phyloP scores from a whole-genome alignment of 2,888 invertebrate species.

The Bombylius discolor region DNA sequence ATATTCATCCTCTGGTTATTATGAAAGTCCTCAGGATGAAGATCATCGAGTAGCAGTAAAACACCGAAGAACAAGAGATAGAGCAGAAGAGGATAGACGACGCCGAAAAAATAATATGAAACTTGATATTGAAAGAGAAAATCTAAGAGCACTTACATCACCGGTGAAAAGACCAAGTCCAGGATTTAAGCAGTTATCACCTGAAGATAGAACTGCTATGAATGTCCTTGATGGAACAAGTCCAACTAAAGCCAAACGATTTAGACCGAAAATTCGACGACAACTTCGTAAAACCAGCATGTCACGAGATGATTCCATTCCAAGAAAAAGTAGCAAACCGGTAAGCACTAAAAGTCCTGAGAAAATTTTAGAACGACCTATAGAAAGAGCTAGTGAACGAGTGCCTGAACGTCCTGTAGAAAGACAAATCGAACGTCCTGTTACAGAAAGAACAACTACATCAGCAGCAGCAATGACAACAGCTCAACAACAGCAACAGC shows the following conservation, averaged over 20 bases:
- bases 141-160: constrained; percentile 41
- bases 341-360: constrained; percentile 13
- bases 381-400: background rate
- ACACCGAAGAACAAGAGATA: constrained; percentile 31
- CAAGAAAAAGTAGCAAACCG: constrained; percentile 8
- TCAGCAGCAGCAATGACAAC: background rate
- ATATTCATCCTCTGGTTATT: constrained; percentile 62
- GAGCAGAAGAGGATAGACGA: constrained; percentile 58
- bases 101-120: constrained; percentile 63
- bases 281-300: constrained; percentile 25
- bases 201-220: constrained; percentile 23
- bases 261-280: constrained; percentile 35
- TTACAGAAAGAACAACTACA: constrained; percentile 3
- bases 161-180: constrained; percentile 27
- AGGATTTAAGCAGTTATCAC: constrained; percentile 22
- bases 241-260: constrained; percentile 32
- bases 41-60: constrained; percentile 22
- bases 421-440: background rate
- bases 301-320: constrained; percentile 28
- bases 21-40: constrained; percentile 60
- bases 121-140: constrained; percentile 53
- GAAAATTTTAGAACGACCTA: background rate
- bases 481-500: background rate
- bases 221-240: constrained; percentile 26
- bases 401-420: constrained; percentile 3